A percentile compares a stretch with the other conserved stretches of the same genome.
Evolutionary conservation across 1,140 invertebrate genomes (phyloP).

Genomic region (Heliconius eleuchia): DNA sequence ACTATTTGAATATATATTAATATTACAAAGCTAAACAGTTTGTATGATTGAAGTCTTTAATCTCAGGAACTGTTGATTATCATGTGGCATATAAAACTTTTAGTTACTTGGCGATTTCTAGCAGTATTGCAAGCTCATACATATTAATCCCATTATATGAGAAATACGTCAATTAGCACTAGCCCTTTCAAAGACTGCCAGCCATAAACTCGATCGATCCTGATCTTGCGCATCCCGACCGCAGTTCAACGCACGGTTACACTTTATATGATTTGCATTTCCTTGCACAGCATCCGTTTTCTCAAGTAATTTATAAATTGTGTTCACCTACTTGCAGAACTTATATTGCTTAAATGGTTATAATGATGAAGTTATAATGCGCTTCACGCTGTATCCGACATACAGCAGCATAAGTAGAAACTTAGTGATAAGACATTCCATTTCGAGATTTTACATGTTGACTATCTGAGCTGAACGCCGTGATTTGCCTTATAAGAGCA

Average conservation of each 20-base stretch:
- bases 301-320: conserved; percentile 18
- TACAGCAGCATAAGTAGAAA: no score
- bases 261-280: conserved; percentile 28
- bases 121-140: not conserved
- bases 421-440: not conserved
- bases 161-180: not conserved
- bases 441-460: not conserved
- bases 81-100: no score
- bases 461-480: not conserved
- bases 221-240: not conserved
- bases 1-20: no score
- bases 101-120: no score
- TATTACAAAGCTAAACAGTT: no score
- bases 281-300: conserved; percentile 22
- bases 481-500: not conserved
- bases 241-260: conserved; percentile 7
- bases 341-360: no score
- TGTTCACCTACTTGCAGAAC: not conserved
- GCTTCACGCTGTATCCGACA: no score
- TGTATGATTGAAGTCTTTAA: no score
- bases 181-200: not conserved
- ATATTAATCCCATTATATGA: not conserved
- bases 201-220: not conserved
- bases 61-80: no score
- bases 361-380: no score